A percentile compares a stretch with the other conserved stretches of the same genome.
Evolutionary conservation across 1,140 invertebrate genomes (phyloP).

Genomic region (Aphelenchoides fujianensis): DNA sequence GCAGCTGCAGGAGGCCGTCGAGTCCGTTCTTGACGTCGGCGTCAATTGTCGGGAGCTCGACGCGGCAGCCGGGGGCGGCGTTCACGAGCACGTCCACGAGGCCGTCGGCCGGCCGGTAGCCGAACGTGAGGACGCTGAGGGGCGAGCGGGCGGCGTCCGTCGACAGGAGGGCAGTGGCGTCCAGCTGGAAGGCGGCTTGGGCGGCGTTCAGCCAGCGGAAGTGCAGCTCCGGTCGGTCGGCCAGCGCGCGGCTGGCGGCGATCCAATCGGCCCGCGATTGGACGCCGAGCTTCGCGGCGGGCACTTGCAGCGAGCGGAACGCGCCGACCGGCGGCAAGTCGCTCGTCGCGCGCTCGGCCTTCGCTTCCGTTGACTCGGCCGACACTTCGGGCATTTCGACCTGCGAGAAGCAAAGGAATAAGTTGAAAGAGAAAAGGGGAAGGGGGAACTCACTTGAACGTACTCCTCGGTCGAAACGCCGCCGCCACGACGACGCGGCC

Average conservation of each 20-base stretch:
- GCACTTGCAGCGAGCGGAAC: neutral
- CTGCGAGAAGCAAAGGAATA: neutral
- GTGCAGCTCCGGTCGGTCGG: slow-evolving; percentile 18
- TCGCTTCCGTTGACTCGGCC: neutral
- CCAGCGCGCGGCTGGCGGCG: neutral
- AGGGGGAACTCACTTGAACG: slow-evolving; percentile 15
- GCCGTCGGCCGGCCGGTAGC: slow-evolving; percentile 9
- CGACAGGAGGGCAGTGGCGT: slow-evolving; percentile 18
- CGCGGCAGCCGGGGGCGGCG: slow-evolving; percentile 1
- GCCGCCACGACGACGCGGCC: slow-evolving; percentile 12
- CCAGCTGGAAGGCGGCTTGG: slow-evolving; percentile 10
- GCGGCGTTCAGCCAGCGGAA: slow-evolving; percentile 24
- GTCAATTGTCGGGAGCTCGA: neutral
- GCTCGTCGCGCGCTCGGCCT: neutral
- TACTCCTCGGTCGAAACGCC: neutral
- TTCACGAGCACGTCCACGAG: slow-evolving; percentile 21
- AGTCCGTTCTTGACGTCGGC: slow-evolving; percentile 6
- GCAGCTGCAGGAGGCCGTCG: slow-evolving; percentile 17
- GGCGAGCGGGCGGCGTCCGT: neutral
- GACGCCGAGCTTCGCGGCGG: neutral
- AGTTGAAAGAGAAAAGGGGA: too few species aligned
- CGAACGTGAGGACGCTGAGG: slow-evolving; percentile 15
- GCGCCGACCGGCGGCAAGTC: neutral
- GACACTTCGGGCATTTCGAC: slow-evolving; percentile 14
- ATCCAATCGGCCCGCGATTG: slow-evolving; percentile 7